Evolutionary conservation across 2,113 vertebrate genomes (phyloP), one percentile per base, ranked within the genome.

Genomic region (Steatornis caripensis): DNA sequence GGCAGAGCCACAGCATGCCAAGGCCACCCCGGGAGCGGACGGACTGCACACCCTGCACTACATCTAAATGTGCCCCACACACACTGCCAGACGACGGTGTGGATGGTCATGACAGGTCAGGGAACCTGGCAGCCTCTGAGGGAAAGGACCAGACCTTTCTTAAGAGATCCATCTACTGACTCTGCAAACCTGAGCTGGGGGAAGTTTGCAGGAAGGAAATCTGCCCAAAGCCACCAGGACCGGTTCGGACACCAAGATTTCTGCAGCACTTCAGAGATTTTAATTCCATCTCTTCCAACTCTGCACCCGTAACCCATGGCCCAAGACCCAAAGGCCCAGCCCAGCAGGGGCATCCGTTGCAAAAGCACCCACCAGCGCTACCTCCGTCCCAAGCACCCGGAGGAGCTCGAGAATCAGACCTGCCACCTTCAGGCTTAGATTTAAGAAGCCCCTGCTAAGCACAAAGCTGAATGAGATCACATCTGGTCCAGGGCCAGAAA

Each of bases 401-500:
- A 71, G 82, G 51, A 72, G 57, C 84, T 93, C 75, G 43, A 36
- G 23, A 60, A 46, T 30, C 30, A 72, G 46, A 80, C 29, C 58
- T 46, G 26, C 57, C 45, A 24, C 18, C 17, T 37, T 62, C 83
- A 74, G 68, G n/a, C 88, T 93, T 10, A 19, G 58, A 71, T 89
- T 53, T 54, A 36, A 81, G 54, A 49, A 95, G 87, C 36, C 62
- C 66, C 53, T 69, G 62, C 82, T 60, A 53, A 90, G 80, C 76
- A 84, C 72, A 75, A 70, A 89, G 72, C 86, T 75, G 91, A 64
- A 55, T 95, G 95, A 97, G 80, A 87, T 97, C 95, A 95, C 81
- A 58, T 65, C 94, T 97, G 95, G 93, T 84, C 37, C 51, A 39
- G 36, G 48, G 93, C 95, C 96, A 97, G 80, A 58, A 89, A 62